Percentiles rank a stretch among this genome's conserved stretches.
Conservation (phyloP, 1,140 invertebrate genomes). For the Adoxophyes honmai region DNA sequence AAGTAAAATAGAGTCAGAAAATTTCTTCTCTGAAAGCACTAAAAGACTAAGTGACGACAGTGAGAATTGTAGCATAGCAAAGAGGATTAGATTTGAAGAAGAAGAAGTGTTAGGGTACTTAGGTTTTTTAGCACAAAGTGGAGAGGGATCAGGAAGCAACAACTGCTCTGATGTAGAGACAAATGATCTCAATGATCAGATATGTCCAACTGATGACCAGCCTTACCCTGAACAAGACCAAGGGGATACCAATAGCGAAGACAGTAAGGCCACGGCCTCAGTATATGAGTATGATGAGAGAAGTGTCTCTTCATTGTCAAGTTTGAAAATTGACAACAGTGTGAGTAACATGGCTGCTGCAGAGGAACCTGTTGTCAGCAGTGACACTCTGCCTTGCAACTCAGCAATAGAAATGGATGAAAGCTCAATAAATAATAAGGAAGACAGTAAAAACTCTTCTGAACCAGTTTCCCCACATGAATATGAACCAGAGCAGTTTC, state of each 20-base stretch:
- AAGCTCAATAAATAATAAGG: constrained; percentile 27
- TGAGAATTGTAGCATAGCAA: constrained; percentile 48
- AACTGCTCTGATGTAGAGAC: constrained; percentile 52
- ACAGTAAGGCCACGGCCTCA: constrained; percentile 62
- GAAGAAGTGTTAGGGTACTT: constrained; percentile 49
- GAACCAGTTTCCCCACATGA: constrained; percentile 32
- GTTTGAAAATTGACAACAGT: constrained; percentile 61
- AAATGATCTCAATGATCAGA: constrained; percentile 48
- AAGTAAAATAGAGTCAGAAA: constrained; percentile 50
- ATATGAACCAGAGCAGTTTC: constrained; percentile 26
- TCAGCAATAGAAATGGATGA: constrained; percentile 25
- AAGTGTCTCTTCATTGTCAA: constrained; percentile 64
- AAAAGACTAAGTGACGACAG: constrained; percentile 60
- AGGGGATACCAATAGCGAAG: constrained; percentile 64
- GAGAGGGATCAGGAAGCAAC: constrained; percentile 33
- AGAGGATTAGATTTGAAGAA: constrained; percentile 61
- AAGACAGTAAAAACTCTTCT: constrained; percentile 30
- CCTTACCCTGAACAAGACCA: constrained; percentile 50
- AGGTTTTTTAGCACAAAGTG: constrained; percentile 45
- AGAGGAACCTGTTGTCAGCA: constrained; percentile 37
- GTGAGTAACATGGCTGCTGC: constrained; percentile 40
- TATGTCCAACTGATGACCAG: constrained; percentile 48
- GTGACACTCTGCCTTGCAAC: constrained; percentile 35
- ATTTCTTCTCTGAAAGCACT: constrained; percentile 36
- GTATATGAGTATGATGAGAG: constrained; percentile 69